These are phyloP conservation scores for Erpobdella octoculata DNA, from an alignment of 2,888 invertebrate genomes.

Conservation along the genomic window DNA sequence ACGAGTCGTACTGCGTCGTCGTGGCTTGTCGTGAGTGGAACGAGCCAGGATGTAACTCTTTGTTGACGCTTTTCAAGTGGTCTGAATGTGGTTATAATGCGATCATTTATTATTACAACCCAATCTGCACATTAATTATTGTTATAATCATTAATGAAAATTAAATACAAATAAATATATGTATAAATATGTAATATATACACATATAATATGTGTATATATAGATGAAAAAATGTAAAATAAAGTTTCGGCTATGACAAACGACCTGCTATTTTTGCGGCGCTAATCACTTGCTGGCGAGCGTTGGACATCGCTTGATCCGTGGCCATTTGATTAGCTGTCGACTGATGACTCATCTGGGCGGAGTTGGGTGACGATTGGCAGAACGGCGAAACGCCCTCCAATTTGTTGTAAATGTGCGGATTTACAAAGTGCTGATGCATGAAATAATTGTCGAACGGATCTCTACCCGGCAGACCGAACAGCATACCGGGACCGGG, in stretches of 20 bases:
- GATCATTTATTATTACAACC: neutral
- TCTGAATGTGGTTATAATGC: neutral
- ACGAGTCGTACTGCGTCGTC: neutral
- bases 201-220: too few relatives aligned
- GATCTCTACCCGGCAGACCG: conserved; percentile 19
- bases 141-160: neutral
- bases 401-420: conserved; percentile 8
- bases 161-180: too few relatives aligned
- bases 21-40: too few relatives aligned
- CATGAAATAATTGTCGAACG: conserved; percentile 21
- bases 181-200: too few relatives aligned
- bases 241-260: too few relatives aligned
- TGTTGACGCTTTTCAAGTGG: neutral
- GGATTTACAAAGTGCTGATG: neutral
- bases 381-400: conserved; percentile 8
- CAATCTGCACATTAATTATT: neutral
- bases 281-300: conserved; percentile 6
- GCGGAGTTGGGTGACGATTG: conserved; percentile 21
- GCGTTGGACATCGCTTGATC: conserved; percentile 9
- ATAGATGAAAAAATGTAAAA: too few relatives aligned
- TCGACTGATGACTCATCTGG: conserved; percentile 13
- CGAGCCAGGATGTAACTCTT: neutral
- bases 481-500: conserved; percentile 11
- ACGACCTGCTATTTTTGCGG: conserved; percentile 3
- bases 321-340: conserved; percentile 18